phyloP scores from a whole-genome alignment of 2,797 vertebrate genomes.

The Sebastes oblongus region DNA sequence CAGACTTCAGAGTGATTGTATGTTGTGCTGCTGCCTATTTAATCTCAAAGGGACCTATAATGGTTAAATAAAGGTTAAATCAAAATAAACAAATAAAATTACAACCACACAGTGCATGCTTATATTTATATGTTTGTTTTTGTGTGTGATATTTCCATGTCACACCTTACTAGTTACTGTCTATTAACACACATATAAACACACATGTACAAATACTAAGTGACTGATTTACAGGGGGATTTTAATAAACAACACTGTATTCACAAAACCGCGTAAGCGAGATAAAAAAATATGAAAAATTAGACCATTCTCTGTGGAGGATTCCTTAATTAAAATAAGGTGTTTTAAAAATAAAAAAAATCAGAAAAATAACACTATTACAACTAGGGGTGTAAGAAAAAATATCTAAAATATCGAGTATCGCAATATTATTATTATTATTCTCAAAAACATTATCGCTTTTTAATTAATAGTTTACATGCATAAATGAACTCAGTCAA shows the following conservation, averaged over 20 bases:
- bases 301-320: not conserved
- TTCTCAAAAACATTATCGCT: fast-evolving
- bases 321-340: not conserved
- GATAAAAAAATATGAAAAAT: not conserved
- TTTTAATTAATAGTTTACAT: too few relatives aligned
- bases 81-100: too few relatives aligned
- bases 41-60: not conserved
- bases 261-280: not conserved
- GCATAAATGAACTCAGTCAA: too few relatives aligned
- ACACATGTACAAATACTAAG: not conserved
- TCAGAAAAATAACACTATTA: too few relatives aligned
- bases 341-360: not conserved
- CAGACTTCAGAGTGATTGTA: not conserved
- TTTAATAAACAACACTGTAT: not conserved
- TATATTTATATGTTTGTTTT: not conserved
- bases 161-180: not conserved
- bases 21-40: not conserved
- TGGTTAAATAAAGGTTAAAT: too few relatives aligned
- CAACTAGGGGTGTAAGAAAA: too few relatives aligned
- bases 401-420: too few relatives aligned
- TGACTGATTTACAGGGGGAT: not conserved
- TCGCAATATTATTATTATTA: too few relatives aligned
- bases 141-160: not conserved
- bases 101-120: not conserved
- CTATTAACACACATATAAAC: not conserved